Evolutionary conservation across 2,888 invertebrate genomes (phyloP), one percentile per base, ranked within the genome.

Genomic region (Hyppa rectilinea): DNA sequence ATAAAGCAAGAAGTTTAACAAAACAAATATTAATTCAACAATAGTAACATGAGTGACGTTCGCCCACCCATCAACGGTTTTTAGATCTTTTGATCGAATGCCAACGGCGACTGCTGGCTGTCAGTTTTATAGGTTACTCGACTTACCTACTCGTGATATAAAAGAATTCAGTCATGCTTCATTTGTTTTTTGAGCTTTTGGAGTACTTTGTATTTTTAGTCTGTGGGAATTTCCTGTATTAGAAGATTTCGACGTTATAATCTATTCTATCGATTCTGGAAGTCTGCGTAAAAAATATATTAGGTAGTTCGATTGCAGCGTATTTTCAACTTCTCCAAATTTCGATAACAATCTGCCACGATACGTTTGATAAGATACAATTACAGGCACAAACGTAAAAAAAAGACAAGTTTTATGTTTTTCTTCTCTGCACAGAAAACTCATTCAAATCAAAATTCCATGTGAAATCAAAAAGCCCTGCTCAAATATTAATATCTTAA

Each of bases 1-100:
- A 81, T 77, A 78, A 59, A 73, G 50, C 52, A 55, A 56, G 40
- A 40, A 82, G 62, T 75, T 83, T 82, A 84, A 70, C 65, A 81
- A 74, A 84, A 88, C 69, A 77, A 77, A 75, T 62, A 70, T 66
- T 62, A 71, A 77, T 72, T 70, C 71, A 85, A 81, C 88, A 88
- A 87, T 89, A 84, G 83, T n/a, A 67, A 2, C 55, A 56, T 84
- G 87, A 89, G 80, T 86, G 89, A 87, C 88, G 85, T 85, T 82
- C 80, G 82, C 87, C 89, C 89, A 91, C 88, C 90, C 90, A 89
- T 85, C 86, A 87, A 87, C 84, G 71, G 84, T 70, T 88, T 90
- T 90, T 86, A 89, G 85, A 88, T 88, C 89, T 91, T 78, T 92
- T 92, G 92, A 93, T 92, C 90, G 81, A 89, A 89, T 91, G 92